phyloP scores from a whole-genome alignment of 2,113 vertebrate species.

The Grammomys surdaster region DNA sequence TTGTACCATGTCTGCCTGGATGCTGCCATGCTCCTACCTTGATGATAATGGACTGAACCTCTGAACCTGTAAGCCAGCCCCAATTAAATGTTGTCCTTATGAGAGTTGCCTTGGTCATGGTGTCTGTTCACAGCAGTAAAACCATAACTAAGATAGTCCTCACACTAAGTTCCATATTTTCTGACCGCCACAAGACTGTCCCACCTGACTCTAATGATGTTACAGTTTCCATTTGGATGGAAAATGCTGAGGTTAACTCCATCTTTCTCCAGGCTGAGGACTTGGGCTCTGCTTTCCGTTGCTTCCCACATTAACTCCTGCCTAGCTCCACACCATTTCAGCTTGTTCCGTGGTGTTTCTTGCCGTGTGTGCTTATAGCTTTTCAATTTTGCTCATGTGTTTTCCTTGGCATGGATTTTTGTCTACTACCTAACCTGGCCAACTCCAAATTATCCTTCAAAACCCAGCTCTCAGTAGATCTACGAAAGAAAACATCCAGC shows the following conservation, averaged over 20 bases:
- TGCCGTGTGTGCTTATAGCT: background rate
- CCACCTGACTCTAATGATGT: background rate
- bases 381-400: background rate
- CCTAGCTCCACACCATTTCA: background rate
- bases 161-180: background rate
- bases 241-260: background rate
- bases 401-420: background rate
- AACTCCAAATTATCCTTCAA: background rate
- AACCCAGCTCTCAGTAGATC: constrained; percentile 15
- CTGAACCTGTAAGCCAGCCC: too few relatives aligned
- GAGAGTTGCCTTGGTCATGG: too few relatives aligned
- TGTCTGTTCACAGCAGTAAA: too few relatives aligned
- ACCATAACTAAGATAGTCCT: too few relatives aligned
- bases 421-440: background rate
- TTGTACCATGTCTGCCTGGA: too few relatives aligned
- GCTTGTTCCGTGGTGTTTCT: too few relatives aligned
- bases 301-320: background rate
- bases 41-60: too few relatives aligned
- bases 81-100: too few relatives aligned
- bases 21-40: too few relatives aligned
- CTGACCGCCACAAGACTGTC: background rate
- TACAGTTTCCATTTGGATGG: background rate
- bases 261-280: background rate
- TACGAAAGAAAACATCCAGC: background rate
- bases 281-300: background rate